phyloP scores from a whole-genome alignment of 2,888 invertebrate species.

The Platycnemis pennipes region DNA sequence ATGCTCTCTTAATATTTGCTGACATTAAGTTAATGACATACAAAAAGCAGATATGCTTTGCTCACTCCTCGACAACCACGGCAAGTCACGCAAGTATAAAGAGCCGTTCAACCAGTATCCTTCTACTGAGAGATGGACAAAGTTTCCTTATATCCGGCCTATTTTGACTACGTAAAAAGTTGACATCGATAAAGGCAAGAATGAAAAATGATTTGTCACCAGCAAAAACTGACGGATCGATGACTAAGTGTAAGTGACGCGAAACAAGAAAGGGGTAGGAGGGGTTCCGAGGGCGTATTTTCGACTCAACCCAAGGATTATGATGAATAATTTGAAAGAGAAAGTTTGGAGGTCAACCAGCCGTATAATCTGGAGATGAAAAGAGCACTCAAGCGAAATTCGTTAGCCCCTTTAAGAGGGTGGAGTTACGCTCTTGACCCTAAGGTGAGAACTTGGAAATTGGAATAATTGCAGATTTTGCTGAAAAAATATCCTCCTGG shows the following conservation, averaged over 20 bases:
- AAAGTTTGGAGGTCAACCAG: conserved; percentile 10
- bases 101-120: no score
- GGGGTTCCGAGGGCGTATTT: background rate
- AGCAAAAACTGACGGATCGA: background rate
- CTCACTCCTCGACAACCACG: no score
- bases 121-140: no score
- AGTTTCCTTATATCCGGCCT: background rate
- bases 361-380: background rate
- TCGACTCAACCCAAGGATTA: background rate
- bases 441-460: background rate
- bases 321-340: background rate
- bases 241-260: background rate
- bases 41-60: no score
- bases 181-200: background rate
- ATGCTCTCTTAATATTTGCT: no score
- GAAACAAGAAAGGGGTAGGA: background rate
- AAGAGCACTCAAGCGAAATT: background rate
- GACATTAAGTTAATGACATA: no score
- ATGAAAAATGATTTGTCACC: background rate
- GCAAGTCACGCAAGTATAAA: no score
- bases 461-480: background rate
- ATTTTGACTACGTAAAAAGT: background rate
- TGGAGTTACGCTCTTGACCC: background rate
- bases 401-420: background rate
- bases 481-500: no score